Conservation (phyloP, 2,113 vertebrate genomes). For the Python bivittatus region DNA sequence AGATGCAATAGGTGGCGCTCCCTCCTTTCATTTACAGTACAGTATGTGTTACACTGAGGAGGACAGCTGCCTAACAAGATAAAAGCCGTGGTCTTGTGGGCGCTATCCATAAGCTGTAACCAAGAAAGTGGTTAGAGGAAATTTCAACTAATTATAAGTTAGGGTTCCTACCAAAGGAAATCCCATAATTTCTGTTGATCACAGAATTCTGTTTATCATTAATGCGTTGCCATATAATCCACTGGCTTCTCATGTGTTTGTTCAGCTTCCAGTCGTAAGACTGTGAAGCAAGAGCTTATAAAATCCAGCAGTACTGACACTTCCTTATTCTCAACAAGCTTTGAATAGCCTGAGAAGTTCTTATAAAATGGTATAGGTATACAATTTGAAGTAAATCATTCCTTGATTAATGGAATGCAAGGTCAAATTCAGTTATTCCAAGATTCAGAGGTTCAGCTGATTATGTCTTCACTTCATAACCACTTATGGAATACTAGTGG, state of each 20-base stretch:
- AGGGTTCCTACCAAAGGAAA: not conserved
- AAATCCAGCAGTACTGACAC: constrained; percentile 35
- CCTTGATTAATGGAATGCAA: not conserved
- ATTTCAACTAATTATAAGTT: not conserved
- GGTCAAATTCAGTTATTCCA: not conserved
- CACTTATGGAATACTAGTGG: not conserved
- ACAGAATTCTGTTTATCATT: not conserved
- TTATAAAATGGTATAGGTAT: not conserved
- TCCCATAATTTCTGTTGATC: not conserved
- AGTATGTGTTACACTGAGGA: not conserved
- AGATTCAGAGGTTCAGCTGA: not conserved
- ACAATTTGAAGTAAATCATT: not conserved
- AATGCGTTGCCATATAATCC: not conserved
- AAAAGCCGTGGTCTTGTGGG: not conserved
- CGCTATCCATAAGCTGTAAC: not conserved
- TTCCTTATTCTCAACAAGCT: constrained; percentile 27
- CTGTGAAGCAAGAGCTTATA: constrained; percentile 20
- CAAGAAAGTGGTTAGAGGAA: not conserved
- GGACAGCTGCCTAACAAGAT: not conserved
- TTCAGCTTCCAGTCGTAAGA: not conserved
- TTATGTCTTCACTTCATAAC: not conserved
- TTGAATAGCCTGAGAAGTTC: not conserved
- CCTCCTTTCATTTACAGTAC: not conserved
- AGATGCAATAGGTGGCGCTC: not conserved
- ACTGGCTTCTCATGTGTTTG: not conserved